phyloP scores from a whole-genome alignment of 1,140 invertebrate species.

The Acromyrmex echinatior region DNA sequence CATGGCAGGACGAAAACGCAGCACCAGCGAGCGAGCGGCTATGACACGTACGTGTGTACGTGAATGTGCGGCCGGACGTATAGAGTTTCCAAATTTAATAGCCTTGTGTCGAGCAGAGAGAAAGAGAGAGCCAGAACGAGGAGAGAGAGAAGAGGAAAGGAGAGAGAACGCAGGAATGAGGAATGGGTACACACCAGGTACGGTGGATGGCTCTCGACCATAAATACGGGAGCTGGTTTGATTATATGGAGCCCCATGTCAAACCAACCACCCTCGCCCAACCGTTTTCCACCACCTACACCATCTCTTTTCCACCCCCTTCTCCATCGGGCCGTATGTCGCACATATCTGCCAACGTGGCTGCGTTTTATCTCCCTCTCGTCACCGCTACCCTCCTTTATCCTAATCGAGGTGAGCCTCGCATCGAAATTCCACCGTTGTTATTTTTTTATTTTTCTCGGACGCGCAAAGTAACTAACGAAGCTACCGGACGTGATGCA shows the following conservation, averaged over 20 bases:
- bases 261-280: constrained; percentile 72
- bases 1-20: constrained; percentile 17
- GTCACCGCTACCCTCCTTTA: background rate
- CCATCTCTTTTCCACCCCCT: background rate
- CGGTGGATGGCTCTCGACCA: constrained; percentile 74
- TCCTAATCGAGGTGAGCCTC: constrained; percentile 32
- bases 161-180: constrained; percentile 77
- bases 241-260: constrained; percentile 81
- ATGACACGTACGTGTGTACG: constrained; percentile 7
- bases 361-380: constrained; percentile 63
- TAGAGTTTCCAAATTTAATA: constrained; percentile 86
- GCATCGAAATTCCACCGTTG: background rate
- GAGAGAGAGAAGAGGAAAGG: background rate
- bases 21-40: constrained; percentile 1
- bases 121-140: too few relatives aligned
- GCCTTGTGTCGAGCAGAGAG: constrained; percentile 75
- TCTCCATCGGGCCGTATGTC: background rate
- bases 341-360: constrained; percentile 19
- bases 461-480: background rate
- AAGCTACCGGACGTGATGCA: constrained; percentile 9
- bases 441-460: background rate
- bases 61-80: constrained; percentile 69
- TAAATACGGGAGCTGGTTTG: constrained; percentile 80
- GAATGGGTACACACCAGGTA: constrained; percentile 78
- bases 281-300: constrained; percentile 13